A percentile compares a stretch with the other conserved stretches of the same genome.
Conservation (phyloP, 2,797 vertebrate genomes). For the Propithecus perrieri region DNA sequence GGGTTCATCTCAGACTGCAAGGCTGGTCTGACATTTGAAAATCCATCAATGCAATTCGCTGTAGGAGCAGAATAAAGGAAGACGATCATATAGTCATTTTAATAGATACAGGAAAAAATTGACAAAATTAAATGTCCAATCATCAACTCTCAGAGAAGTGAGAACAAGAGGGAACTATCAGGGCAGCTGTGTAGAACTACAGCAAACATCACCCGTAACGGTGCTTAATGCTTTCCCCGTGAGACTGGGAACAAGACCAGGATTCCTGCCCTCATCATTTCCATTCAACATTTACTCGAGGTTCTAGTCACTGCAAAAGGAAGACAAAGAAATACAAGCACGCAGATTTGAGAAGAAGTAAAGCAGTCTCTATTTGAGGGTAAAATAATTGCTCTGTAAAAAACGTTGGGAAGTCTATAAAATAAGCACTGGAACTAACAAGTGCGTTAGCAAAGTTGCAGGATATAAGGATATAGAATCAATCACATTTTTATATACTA, state of each 20-base stretch:
- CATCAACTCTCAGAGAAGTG: background rate
- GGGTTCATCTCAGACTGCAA: background rate
- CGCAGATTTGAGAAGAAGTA: background rate
- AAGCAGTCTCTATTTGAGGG: background rate
- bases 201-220: rapidly evolving
- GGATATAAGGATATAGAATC: background rate
- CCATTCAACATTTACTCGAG: background rate
- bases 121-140: background rate
- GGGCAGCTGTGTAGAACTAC: rapidly evolving
- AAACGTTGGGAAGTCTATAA: background rate
- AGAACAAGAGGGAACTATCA: background rate
- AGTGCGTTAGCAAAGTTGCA: background rate
- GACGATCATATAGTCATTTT: rapidly evolving
- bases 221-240: rapidly evolving
- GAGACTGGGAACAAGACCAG: rapidly evolving
- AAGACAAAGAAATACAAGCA: background rate
- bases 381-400: background rate
- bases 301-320: background rate
- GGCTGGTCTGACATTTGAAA: background rate
- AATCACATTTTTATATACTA: background rate
- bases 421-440: background rate
- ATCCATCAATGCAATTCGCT: background rate
- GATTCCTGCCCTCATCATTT: background rate
- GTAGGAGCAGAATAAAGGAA: background rate
- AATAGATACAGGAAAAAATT: background rate